Evolutionary conservation across 53 echinoderm and acorn worm genomes (phyloP).

Genomic region (Zoroaster sp.): DNA sequence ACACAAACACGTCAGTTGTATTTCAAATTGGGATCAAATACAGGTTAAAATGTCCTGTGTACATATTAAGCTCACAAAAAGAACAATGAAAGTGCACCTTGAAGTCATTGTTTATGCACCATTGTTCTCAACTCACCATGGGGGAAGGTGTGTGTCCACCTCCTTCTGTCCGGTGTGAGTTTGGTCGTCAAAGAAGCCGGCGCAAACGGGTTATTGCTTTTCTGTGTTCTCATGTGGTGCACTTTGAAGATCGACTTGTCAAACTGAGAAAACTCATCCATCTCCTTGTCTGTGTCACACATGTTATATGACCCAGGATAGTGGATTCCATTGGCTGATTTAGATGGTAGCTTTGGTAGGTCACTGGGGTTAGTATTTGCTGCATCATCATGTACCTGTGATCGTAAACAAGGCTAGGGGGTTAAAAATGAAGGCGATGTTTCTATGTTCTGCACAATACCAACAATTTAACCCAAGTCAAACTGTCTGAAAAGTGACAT

Average conservation of each 20-base stretch:
- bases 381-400: background rate
- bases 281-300: constrained; percentile 50
- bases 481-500: no score
- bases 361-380: background rate
- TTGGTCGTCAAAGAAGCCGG: constrained; percentile 66
- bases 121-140: constrained; percentile 59
- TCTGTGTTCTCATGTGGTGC: constrained; percentile 10
- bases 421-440: no score
- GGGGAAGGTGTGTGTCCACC: constrained; percentile 97
- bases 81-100: no score
- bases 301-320: background rate
- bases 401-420: background rate
- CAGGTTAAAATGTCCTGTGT: no score
- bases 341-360: constrained; percentile 43
- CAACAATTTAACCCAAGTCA: no score
- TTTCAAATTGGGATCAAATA: no score
- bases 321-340: background rate
- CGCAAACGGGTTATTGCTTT: constrained; percentile 81
- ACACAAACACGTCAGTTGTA: no score
- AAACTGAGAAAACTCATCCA: constrained; percentile 58
- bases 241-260: constrained; percentile 73
- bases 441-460: no score
- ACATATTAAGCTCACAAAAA: no score
- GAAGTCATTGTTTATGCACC: background rate
- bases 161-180: constrained; percentile 79